A percentile compares a stretch with the other conserved stretches of the same genome.
These are phyloP conservation scores for Jordanella pulchra DNA, from an alignment of 2,797 vertebrate species.

Conservation along the genomic window DNA sequence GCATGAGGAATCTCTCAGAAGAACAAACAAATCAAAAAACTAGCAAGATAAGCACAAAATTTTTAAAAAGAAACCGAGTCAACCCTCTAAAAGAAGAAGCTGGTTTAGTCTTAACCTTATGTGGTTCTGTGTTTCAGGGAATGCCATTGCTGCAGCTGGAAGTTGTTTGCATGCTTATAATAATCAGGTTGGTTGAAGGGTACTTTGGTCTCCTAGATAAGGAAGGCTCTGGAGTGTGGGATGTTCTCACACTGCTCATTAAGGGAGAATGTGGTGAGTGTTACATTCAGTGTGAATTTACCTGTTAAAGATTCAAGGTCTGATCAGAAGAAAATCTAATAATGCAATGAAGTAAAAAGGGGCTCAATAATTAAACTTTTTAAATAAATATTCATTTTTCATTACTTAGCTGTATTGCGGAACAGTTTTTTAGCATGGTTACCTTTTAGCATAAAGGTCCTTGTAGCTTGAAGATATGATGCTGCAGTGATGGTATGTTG, in stretches of 20 bases:
- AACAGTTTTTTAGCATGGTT: background rate
- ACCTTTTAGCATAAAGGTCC: background rate
- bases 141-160: constrained; percentile 14
- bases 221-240: constrained; percentile 21
- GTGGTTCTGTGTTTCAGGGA: constrained; percentile 22
- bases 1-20: background rate
- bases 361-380: background rate
- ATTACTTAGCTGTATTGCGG: background rate
- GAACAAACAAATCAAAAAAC: background rate
- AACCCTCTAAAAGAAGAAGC: background rate
- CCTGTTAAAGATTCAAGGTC: background rate
- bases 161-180: constrained; percentile 14
- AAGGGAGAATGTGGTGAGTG: constrained; percentile 20
- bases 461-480: too few relatives aligned
- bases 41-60: background rate
- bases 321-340: background rate
- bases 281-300: constrained; percentile 5
- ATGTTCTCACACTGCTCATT: constrained; percentile 27
- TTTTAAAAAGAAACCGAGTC: background rate
- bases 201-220: constrained; percentile 16
- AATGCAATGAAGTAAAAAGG: background rate
- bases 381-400: background rate
- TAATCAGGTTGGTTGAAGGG: constrained; percentile 24
- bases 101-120: constrained; percentile 9
- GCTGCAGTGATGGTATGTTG: too few relatives aligned